Evolutionary conservation across 1,140 invertebrate genomes (phyloP).

Genomic region (Drosophila burlai): DNA sequence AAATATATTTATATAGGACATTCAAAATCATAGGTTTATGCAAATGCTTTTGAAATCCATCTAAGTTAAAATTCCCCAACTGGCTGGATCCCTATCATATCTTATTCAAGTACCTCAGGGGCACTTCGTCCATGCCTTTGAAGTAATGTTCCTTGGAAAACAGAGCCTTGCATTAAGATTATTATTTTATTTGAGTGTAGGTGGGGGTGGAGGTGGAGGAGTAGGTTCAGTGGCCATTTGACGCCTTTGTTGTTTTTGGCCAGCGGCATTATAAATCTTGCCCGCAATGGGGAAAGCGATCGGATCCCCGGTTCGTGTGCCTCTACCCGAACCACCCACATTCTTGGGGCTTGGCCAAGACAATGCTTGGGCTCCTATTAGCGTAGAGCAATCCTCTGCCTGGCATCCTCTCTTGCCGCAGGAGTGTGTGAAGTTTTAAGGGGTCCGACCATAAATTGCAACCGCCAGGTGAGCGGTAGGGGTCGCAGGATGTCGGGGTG

Average conservation of each 20-base stretch:
- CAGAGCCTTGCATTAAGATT: constrained; percentile 6
- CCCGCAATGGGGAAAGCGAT: constrained; percentile 41
- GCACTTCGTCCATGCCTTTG: neutral
- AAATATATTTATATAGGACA: no score
- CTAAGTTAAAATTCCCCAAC: neutral
- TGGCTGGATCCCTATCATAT: neutral
- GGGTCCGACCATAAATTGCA: constrained; percentile 76
- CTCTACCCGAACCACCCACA: constrained; percentile 1
- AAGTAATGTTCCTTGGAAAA: neutral
- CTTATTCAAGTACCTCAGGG: neutral
- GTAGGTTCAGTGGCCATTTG: constrained; percentile 49
- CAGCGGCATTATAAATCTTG: constrained; percentile 74
- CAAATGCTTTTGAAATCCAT: neutral
- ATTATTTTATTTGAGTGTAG: constrained; percentile 25
- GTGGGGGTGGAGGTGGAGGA: neutral
- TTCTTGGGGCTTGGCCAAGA: constrained; percentile 52
- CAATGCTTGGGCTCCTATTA: constrained; percentile 67
- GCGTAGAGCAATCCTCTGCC: constrained; percentile 50
- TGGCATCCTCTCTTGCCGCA: constrained; percentile 2
- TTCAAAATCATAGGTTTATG: no score
- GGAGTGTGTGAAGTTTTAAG: constrained; percentile 67
- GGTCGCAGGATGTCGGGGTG: neutral
- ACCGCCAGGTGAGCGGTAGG: constrained; percentile 63
- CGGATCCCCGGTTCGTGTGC: constrained; percentile 11
- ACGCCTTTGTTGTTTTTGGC: constrained; percentile 63